Evolutionary conservation across 2,113 vertebrate genomes (phyloP), one percentile per base, ranked within the genome.

Genomic region (Tenrec ecaudatus): DNA sequence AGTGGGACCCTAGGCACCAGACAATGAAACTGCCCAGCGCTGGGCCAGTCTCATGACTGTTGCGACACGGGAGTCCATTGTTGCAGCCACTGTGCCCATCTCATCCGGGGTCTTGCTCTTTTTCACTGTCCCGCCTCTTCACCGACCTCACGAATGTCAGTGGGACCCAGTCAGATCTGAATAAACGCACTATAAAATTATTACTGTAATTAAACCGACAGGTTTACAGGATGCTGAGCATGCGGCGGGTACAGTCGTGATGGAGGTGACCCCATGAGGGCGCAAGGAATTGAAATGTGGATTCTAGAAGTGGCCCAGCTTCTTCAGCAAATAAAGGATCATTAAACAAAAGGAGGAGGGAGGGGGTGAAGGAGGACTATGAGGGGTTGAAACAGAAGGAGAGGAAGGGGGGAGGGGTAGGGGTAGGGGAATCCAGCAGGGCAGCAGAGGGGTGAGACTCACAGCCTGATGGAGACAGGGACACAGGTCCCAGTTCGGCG

Each of bases 401-500:
- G 77, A 71, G 31, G 38, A 84, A 66, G 82, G 29, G 68, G 33
- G 25, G 12, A 2, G 77, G 64, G 31, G 38, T 81, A 66, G 82
- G 29, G 68, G 33, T n/a, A n/a, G 25, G 76, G 8, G 11, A 19
- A n/a, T 62, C n/a, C 16, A 53, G 47, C 77, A 71, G 58, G 71
- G 22, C 57, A 3, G 23, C 3, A 31, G 57, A 31, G 22, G 0
- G 11, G 25, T 0, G 27, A n/a, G 68, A 22, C 6, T 53, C 47
- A 53, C 47, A 47, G 43, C 43, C 10, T 47, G 43, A 47, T 47
- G 43, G 43, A 47, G 43, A 10, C 43, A 47, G 43, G 43, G 27
- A 31, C 12, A n/a, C 0, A 5, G 31, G 11, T 23, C 23, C 0
- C 47, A 53, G 0, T 3, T 23, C 16, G 5, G 1, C 2, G 27